A percentile compares a stretch with the other conserved stretches of the same genome.
phyloP scores from a whole-genome alignment of 2,888 invertebrate genomes.

The Nineta flava region DNA sequence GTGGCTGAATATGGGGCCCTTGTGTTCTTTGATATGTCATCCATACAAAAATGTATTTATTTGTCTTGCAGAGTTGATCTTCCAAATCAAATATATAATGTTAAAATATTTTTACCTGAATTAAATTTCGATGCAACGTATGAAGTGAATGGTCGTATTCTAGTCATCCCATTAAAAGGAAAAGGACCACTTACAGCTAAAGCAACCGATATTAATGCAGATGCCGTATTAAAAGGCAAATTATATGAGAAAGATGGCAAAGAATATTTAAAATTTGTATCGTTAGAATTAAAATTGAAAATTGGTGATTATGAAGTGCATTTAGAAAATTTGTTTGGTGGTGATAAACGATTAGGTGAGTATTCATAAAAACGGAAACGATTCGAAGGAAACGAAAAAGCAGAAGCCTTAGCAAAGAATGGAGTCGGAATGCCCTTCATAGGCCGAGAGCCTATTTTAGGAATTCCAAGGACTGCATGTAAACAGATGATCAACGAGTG shows the following conservation, averaged over 20 bases:
- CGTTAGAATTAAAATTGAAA: constrained; percentile 32
- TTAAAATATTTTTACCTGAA: constrained; percentile 34
- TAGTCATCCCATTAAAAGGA: constrained; percentile 40
- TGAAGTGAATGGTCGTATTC: constrained; percentile 36
- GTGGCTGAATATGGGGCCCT: too few relatives aligned
- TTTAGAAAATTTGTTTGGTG: constrained; percentile 42
- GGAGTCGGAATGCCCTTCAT: too few relatives aligned
- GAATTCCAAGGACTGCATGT: too few relatives aligned
- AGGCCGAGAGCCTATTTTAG: too few relatives aligned
- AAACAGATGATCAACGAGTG: too few relatives aligned
- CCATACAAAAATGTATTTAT: background rate
- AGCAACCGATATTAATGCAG: constrained; percentile 24
- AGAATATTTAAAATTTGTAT: constrained; percentile 33
- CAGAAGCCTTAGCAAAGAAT: too few relatives aligned
- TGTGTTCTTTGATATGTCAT: background rate
- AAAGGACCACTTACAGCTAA: constrained; percentile 42
- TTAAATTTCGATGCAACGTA: constrained; percentile 40
- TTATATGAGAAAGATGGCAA: constrained; percentile 23
- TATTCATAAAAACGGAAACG: constrained; percentile 38
- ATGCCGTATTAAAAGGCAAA: constrained; percentile 24
- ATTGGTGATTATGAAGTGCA: constrained; percentile 37
- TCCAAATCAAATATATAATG: constrained; percentile 30
- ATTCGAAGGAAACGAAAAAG: too few relatives aligned
- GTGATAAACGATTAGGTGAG: constrained; percentile 34
- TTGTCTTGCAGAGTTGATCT: constrained; percentile 32